Conservation (phyloP, 2,797 vertebrate genomes). For the Oreochromis grahami region DNA sequence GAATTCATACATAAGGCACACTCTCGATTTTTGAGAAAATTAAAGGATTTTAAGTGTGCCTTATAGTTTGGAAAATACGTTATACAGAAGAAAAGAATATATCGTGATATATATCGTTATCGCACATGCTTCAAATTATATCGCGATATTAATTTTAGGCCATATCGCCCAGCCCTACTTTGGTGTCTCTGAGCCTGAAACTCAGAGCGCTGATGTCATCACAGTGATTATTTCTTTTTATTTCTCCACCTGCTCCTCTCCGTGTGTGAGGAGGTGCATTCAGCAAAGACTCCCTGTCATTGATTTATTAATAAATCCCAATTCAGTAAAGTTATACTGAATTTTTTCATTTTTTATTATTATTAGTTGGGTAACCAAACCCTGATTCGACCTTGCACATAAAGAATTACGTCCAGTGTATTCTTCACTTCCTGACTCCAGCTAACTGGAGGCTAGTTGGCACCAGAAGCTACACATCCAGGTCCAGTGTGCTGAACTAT, state of each 20-base stretch:
- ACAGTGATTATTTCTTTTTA: background rate
- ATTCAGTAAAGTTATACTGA: accelerated
- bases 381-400: accelerated
- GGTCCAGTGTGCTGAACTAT: accelerated
- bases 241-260: background rate
- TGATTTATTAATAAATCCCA: background rate
- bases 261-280: background rate
- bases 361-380: background rate
- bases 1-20: too few species aligned
- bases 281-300: background rate
- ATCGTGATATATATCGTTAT: too few species aligned
- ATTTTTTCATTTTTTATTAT: background rate
- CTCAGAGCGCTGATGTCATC: background rate
- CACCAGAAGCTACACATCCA: background rate
- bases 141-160: too few species aligned
- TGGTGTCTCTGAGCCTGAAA: background rate
- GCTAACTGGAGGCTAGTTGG: accelerated
- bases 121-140: too few species aligned
- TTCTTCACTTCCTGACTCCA: background rate
- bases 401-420: background rate
- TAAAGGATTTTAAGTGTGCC: too few species aligned
- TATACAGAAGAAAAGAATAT: too few species aligned
- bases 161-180: too few species aligned
- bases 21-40: too few species aligned
- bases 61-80: too few species aligned